Percentiles rank a stretch among this genome's conserved stretches.
These are phyloP conservation scores for Euwallacea fornicatus DNA, from an alignment of 1,140 invertebrate species.

Conservation along the genomic window DNA sequence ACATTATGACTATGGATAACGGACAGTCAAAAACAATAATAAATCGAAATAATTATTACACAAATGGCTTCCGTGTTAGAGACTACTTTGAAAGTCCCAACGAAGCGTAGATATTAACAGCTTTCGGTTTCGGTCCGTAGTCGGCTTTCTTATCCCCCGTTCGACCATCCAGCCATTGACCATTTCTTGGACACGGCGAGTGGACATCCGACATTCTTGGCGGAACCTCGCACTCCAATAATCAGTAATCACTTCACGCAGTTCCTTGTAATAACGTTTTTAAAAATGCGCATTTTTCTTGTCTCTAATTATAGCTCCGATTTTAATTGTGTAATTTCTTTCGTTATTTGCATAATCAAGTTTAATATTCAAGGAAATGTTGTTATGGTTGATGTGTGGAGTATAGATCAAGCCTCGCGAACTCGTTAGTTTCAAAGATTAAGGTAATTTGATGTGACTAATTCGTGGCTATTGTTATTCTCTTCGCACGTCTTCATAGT, in stretches of 20 bases:
- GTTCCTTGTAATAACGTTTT: conserved; percentile 32
- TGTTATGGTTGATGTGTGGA: conserved; percentile 12
- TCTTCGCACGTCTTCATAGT: no score
- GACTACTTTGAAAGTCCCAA: conserved; percentile 41
- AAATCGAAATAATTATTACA: conserved; percentile 3
- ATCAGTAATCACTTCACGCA: conserved; percentile 38
- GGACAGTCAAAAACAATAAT: no score
- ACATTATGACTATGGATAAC: background rate
- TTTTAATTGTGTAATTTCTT: conserved; percentile 39
- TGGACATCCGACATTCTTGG: conserved; percentile 40
- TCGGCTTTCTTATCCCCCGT: conserved; percentile 40
- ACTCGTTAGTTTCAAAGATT: conserved; percentile 9
- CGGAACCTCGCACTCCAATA: conserved; percentile 38
- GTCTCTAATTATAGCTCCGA: conserved; percentile 36
- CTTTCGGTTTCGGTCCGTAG: conserved; percentile 40
- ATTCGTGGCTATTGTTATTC: no score
- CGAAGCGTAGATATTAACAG: conserved; percentile 42
- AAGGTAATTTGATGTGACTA: background rate
- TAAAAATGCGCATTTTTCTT: conserved; percentile 38
- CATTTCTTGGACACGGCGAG: conserved; percentile 42
- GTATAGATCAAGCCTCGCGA: conserved; percentile 14
- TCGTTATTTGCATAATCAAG: conserved; percentile 34
- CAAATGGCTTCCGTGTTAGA: conserved; percentile 35
- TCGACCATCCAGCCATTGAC: conserved; percentile 38
- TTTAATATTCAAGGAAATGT: conserved; percentile 36